phyloP scores from a whole-genome alignment of 2,888 invertebrate species.

The Sphaerophoria taeniata region DNA sequence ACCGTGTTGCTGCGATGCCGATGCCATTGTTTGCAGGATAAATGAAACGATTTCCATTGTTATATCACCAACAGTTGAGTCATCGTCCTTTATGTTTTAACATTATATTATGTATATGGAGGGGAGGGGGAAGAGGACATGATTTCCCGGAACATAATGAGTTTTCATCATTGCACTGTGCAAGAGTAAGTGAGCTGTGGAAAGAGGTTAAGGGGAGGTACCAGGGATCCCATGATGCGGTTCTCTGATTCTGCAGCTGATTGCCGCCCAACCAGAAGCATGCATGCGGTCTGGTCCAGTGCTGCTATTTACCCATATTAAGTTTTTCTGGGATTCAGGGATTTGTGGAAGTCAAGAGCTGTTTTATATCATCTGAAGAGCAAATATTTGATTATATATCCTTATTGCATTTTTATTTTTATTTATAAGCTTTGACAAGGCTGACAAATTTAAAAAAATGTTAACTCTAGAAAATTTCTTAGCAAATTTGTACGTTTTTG shows the following conservation, averaged over 20 bases:
- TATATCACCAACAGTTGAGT: conserved; percentile 74
- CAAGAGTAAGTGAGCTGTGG: conserved; percentile 5
- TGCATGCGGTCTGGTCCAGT: conserved; percentile 70
- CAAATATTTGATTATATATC: conserved; percentile 51
- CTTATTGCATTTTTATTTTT: conserved; percentile 4
- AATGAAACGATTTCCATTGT: conserved; percentile 75
- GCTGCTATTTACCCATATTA: conserved; percentile 48
- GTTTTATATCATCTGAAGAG: conserved; percentile 57
- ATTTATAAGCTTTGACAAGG: background rate
- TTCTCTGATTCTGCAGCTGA: conserved; percentile 69
- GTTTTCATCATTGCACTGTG: conserved; percentile 61
- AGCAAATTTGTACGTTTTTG: too few species aligned
- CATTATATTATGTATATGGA: conserved; percentile 71
- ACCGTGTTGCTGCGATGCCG: conserved; percentile 62
- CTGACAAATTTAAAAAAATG: too few species aligned
- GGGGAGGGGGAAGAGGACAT: conserved; percentile 60
- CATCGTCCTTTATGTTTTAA: conserved; percentile 75
- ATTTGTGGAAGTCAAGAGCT: conserved; percentile 52
- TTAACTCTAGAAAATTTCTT: too few species aligned
- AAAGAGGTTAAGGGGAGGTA: background rate
- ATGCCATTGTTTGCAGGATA: conserved; percentile 74
- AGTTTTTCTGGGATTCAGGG: conserved; percentile 58
- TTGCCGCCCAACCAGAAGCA: conserved; percentile 66
- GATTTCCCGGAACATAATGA: conserved; percentile 72
- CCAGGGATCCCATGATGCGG: conserved; percentile 57